A percentile compares a stretch with the other conserved stretches of the same genome.
Evolutionary conservation across 1,140 invertebrate species (phyloP).

Genomic region (Harlomillsia oculata): DNA sequence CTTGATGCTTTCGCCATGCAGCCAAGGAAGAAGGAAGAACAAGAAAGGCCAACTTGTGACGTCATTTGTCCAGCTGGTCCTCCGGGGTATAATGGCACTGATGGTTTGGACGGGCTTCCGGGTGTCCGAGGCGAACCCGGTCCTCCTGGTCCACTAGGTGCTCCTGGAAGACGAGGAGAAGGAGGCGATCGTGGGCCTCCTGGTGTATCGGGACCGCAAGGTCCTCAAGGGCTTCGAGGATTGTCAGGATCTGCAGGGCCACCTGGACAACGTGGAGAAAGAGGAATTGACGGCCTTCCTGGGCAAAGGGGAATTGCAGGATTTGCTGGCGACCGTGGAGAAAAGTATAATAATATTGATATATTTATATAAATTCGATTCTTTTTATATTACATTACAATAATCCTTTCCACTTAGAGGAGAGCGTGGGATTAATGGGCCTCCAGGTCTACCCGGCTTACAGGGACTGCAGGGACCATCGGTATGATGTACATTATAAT

Average conservation of each 20-base stretch:
- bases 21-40: slow-evolving; percentile 17
- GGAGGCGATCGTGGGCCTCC: slow-evolving; percentile 37
- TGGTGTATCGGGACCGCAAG: slow-evolving; percentile 38
- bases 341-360: neutral
- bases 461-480: slow-evolving; percentile 37
- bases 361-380: no score
- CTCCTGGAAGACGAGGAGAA: slow-evolving; percentile 38
- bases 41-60: slow-evolving; percentile 38
- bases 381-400: no score
- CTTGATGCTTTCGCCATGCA: neutral
- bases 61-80: slow-evolving; percentile 51
- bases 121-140: slow-evolving; percentile 39
- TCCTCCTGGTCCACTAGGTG: slow-evolving; percentile 38
- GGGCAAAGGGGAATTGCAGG: slow-evolving; percentile 41
- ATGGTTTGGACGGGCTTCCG: slow-evolving; percentile 38
- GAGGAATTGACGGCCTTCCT: slow-evolving; percentile 38
- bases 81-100: slow-evolving; percentile 50
- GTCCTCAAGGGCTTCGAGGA: slow-evolving; percentile 39
- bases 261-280: slow-evolving; percentile 42
- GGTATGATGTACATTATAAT: no score
- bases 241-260: slow-evolving; percentile 31
- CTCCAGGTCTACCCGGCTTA: slow-evolving; percentile 37
- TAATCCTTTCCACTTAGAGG: slow-evolving; percentile 17
- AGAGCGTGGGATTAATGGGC: slow-evolving; percentile 38
- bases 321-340: slow-evolving; percentile 15